Evolutionary conservation across 2,888 invertebrate species (phyloP), one percentile per base, ranked within the genome.

Genomic region (Phortica magna): DNA sequence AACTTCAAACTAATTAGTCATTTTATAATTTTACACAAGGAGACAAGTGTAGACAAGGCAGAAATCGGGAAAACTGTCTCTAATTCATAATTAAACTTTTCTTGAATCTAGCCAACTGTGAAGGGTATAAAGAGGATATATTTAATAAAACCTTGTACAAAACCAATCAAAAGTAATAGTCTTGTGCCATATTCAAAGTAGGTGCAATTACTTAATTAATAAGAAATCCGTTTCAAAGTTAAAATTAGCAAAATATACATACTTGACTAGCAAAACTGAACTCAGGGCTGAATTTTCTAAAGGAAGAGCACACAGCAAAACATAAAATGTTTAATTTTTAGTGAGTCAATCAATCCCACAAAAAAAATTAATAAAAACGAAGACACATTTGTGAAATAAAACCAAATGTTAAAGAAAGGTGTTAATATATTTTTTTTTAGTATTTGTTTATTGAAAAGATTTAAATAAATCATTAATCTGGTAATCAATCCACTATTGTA

Each of bases 61-160:
- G 31, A 31, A 31, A 31, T 31, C 31, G 5, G 5, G 31, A 31
- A 31, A 31, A 31, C 31, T 31, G 2, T 31, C 5, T 31, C 31
- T 4, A 4, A 31, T 31, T 31, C 31, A 4, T 31, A 31, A 31
- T 31, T 31, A 31, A 31, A 31, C 31, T 31, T 31, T 31, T 31
- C 5, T 31, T 31, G 31, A 31, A 31, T 31, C 31, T 31, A 48
- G 7, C 48, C 48, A 14, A 48, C 48, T 12, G 48, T 48, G 48
- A 79, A 79, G 68, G 77, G 77, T 76, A 78, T 76, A 78, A 53
- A 73, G n/a, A 65, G 39, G 71, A 76, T 59, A 65, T 81, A 74
- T 59, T 64, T 57, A 76, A 73, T 59, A 41, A 64, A 76, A 76
- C 55, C 48, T 75, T 73, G 59, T 53, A 55, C 64, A 53, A 70